A percentile compares a stretch with the other conserved stretches of the same genome.
These are phyloP conservation scores for Zele albiditarsus DNA, from an alignment of 2,888 invertebrate genomes.

Conservation along the genomic window DNA sequence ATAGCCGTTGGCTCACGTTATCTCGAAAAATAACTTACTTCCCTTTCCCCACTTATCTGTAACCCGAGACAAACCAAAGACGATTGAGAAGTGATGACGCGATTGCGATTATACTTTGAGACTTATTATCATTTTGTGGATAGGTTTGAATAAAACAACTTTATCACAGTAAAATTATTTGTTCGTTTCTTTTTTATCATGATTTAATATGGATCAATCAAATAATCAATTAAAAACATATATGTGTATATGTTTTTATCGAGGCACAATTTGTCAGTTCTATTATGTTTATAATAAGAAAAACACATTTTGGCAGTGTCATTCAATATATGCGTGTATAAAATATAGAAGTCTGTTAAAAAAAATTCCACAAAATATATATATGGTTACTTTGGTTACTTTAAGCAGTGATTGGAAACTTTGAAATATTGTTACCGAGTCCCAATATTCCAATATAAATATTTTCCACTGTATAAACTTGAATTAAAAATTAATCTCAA, in stretches of 20 bases:
- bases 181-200: constrained; percentile 22
- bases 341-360: constrained; percentile 26
- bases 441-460: background rate
- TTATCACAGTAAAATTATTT: constrained; percentile 19
- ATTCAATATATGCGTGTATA: background rate
- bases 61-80: constrained; percentile 15
- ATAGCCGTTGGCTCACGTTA: constrained; percentile 32
- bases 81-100: constrained; percentile 3
- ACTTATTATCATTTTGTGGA: background rate
- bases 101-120: background rate
- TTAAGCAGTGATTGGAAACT: constrained; percentile 17
- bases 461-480: background rate
- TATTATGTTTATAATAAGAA: background rate
- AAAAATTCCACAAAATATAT: constrained; percentile 22
- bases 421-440: background rate
- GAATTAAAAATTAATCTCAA: background rate
- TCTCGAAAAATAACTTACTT: constrained; percentile 51
- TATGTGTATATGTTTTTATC: background rate
- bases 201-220: background rate
- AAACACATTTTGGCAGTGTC: background rate
- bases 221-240: background rate
- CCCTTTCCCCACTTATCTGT: constrained; percentile 45
- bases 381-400: constrained; percentile 36
- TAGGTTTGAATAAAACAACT: constrained; percentile 4
- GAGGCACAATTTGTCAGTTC: background rate